A percentile compares a stretch with the other conserved stretches of the same genome.
These are phyloP conservation scores for Hiodon alosoides DNA, from an alignment of 2,113 vertebrate genomes.

Conservation along the genomic window DNA sequence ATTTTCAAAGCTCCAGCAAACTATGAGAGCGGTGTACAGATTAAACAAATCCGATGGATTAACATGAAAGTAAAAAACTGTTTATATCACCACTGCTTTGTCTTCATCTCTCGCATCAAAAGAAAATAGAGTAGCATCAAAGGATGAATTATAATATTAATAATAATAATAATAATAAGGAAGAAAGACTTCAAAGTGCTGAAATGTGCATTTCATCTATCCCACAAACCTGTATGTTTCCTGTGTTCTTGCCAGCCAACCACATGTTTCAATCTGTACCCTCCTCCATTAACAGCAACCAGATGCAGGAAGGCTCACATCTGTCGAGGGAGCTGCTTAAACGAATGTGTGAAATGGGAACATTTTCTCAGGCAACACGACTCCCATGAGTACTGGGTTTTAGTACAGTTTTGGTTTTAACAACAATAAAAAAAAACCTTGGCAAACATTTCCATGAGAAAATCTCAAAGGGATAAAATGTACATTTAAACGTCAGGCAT, in stretches of 20 bases:
- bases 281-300: constrained; percentile 19
- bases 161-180: neutral
- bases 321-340: constrained; percentile 10
- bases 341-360: constrained; percentile 3
- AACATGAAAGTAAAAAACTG: too few relatives aligned
- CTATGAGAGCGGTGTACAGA: too few relatives aligned
- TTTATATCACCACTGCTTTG: too few relatives aligned
- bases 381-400: neutral
- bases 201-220: neutral
- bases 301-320: constrained; percentile 8
- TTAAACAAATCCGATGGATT: too few relatives aligned
- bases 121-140: too few relatives aligned
- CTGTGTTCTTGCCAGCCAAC: constrained; percentile 6
- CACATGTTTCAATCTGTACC: neutral
- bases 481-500: too few relatives aligned
- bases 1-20: too few relatives aligned
- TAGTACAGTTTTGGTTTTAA: neutral
- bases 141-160: neutral
- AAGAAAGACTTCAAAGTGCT: neutral
- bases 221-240: neutral
- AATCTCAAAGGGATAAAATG: neutral
- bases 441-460: neutral
- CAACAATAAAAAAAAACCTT: neutral
- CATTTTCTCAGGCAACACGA: constrained; percentile 6
- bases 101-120: too few relatives aligned